Evolutionary conservation across 2,113 vertebrate genomes (phyloP).

Genomic region (Antigone vipio): DNA sequence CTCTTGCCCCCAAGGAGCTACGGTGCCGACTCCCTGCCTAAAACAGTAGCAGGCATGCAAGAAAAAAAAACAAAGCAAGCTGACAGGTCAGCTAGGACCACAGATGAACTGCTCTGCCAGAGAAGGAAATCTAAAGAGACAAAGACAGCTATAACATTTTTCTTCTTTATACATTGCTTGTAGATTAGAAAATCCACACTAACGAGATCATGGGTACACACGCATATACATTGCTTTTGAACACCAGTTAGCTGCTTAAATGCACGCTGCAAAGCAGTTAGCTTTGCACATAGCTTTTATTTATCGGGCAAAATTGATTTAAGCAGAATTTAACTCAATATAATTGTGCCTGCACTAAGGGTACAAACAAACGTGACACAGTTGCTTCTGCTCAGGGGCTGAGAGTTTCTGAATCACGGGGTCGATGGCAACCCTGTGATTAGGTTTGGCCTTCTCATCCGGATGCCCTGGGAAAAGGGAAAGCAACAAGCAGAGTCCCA

Average conservation of each 20-base stretch:
- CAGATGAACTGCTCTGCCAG: background rate
- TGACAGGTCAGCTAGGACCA: background rate
- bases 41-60: background rate
- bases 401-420: background rate
- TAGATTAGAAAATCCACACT: background rate
- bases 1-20: background rate
- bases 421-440: fast-evolving
- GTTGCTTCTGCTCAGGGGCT: background rate
- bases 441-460: background rate
- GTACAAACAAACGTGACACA: background rate
- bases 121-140: background rate
- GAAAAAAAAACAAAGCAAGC: background rate
- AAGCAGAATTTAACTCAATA: background rate
- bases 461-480: background rate
- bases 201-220: fast-evolving
- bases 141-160: background rate
- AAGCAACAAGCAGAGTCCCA: background rate
- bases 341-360: background rate
- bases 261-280: background rate
- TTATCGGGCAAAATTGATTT: background rate
- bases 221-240: background rate
- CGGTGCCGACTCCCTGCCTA: background rate
- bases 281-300: background rate
- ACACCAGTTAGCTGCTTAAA: background rate
- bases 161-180: background rate